Conservation (phyloP, 2,888 invertebrate genomes). For the Sericinus montela region DNA sequence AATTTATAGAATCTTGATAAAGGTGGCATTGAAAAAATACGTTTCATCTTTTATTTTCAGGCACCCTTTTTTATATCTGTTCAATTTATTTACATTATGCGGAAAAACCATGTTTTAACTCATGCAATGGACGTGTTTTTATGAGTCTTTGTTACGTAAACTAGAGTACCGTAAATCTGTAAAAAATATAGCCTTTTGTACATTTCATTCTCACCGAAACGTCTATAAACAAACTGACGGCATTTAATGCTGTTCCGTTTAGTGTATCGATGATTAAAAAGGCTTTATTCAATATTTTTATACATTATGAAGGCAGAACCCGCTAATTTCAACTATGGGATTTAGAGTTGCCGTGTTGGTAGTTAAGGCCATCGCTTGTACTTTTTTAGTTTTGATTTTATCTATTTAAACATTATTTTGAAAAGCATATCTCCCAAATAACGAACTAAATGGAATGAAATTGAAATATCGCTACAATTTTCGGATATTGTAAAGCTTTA, state of each 20-base stretch:
- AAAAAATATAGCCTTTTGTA: constrained; percentile 72
- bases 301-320: constrained; percentile 43
- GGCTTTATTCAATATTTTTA: constrained; percentile 41
- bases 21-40: constrained; percentile 64
- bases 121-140: constrained; percentile 66
- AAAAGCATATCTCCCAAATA: constrained; percentile 36
- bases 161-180: constrained; percentile 65
- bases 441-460: constrained; percentile 57
- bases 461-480: constrained; percentile 47
- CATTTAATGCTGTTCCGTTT: constrained; percentile 60
- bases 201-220: constrained; percentile 48
- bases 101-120: constrained; percentile 45
- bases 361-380: constrained; percentile 72
- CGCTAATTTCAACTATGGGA: constrained; percentile 47
- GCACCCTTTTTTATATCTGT: constrained; percentile 59
- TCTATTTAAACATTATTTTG: constrained; percentile 36
- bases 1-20: constrained; percentile 37
- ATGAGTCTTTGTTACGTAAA: constrained; percentile 49
- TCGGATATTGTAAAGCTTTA: constrained; percentile 54
- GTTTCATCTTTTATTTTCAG: constrained; percentile 55
- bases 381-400: constrained; percentile 51
- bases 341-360: constrained; percentile 49
- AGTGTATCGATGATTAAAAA: constrained; percentile 50
- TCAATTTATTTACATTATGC: constrained; percentile 46
- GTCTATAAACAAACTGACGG: constrained; percentile 54